Conservation (phyloP, 1,140 invertebrate species). For the Trichonephila clavata region DNA sequence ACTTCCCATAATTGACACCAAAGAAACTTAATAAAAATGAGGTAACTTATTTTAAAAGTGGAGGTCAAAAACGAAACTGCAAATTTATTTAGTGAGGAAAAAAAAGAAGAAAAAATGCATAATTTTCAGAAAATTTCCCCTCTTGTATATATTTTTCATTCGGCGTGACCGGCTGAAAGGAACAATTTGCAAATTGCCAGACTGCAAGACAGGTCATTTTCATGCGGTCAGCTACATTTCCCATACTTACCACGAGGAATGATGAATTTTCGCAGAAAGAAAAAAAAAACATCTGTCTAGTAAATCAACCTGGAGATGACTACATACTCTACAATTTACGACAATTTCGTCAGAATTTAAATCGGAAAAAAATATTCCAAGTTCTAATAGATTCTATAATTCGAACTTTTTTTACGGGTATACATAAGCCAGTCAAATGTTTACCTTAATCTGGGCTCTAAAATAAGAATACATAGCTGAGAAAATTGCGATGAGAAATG, state of each 20-base stretch:
- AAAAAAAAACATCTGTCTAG: not conserved
- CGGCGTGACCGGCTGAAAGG: slow-evolving; percentile 21
- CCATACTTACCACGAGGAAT: not conserved
- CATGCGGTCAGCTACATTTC: slow-evolving; percentile 29
- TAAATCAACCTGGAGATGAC: not conserved
- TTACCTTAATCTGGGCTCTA: not conserved
- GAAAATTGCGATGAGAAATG: not conserved
- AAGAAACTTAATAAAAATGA: not conserved
- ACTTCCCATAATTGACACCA: not conserved
- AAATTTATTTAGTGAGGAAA: not conserved
- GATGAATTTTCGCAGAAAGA: not conserved
- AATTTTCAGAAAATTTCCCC: slow-evolving; percentile 6
- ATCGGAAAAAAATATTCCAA: not conserved
- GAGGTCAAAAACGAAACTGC: not conserved
- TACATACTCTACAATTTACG: not conserved
- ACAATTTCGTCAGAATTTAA: not conserved
- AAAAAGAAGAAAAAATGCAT: not conserved
- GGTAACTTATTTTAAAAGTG: slow-evolving; percentile 27
- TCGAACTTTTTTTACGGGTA: not conserved
- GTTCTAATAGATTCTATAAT: not conserved
- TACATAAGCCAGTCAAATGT: not conserved
- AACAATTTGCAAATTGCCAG: slow-evolving; percentile 49
- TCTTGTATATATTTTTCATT: not conserved
- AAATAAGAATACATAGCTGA: not conserved
- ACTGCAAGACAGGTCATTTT: slow-evolving; percentile 5